These are phyloP conservation scores for Rotaria macrura DNA, from an alignment of 2,888 invertebrate genomes.

Conservation along the genomic window DNA sequence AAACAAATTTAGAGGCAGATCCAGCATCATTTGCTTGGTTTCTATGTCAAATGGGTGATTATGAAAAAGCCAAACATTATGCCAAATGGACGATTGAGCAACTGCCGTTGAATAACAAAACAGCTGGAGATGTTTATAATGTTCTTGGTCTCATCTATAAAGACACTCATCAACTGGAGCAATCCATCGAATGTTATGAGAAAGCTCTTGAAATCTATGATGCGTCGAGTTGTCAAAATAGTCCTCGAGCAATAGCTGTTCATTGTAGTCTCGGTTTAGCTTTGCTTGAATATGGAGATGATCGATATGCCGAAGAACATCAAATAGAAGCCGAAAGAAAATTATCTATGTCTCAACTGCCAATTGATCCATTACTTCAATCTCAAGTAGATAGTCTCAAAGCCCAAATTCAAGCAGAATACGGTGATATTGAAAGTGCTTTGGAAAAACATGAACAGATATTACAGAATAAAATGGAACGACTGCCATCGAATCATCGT, in stretches of 20 bases:
- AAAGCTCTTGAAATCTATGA: background rate
- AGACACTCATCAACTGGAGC: background rate
- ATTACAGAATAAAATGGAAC: background rate
- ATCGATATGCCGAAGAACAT: background rate
- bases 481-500: background rate
- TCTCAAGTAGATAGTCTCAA: background rate
- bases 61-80: background rate
- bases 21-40: background rate
- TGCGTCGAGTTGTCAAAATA: rapidly evolving
- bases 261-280: background rate
- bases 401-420: background rate
- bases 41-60: background rate
- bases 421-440: background rate
- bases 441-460: background rate
- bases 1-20: background rate
- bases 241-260: background rate
- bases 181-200: background rate
- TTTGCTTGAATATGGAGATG: background rate
- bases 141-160: background rate
- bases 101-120: background rate
- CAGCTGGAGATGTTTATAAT: background rate
- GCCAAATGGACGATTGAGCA: background rate
- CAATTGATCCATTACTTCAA: background rate
- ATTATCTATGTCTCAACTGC: background rate
- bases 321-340: background rate